Percentiles rank a stretch among this genome's conserved stretches.
Evolutionary conservation across 2,113 vertebrate genomes (phyloP).

Genomic region (Anseranas semipalmata): DNA sequence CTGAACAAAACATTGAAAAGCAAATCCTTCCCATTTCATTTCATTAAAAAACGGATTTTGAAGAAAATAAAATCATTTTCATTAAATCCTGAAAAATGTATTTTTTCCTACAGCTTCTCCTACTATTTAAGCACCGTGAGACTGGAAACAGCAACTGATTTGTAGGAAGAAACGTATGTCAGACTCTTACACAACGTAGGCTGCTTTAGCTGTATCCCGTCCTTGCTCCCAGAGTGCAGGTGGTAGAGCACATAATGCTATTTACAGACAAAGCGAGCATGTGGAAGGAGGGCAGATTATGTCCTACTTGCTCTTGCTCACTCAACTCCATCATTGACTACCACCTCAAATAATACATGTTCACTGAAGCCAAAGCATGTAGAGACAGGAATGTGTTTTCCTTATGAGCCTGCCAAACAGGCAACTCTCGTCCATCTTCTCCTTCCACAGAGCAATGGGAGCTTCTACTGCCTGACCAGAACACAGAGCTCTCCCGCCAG

Average conservation of each 20-base stretch:
- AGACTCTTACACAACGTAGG: not conserved
- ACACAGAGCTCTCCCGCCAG: not conserved
- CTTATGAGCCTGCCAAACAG: not conserved
- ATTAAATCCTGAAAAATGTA: not conserved
- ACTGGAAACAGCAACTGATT: not conserved
- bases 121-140: not conserved
- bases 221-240: fast-evolving
- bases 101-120: not conserved
- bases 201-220: not conserved
- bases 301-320: not conserved
- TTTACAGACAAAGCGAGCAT: not conserved
- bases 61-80: not conserved
- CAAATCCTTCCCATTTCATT: not conserved
- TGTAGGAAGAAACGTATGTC: not conserved
- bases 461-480: not conserved
- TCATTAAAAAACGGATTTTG: not conserved
- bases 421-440: not conserved
- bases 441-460: not conserved
- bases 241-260: fast-evolving
- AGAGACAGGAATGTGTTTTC: not conserved
- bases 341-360: not conserved
- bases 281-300: not conserved
- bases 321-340: not conserved
- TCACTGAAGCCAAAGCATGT: not conserved
- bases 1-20: not conserved